Evolutionary conservation across 92 coral and sea anemone genomes (phyloP).

Genomic region (Umimayanthus chanpuru): DNA sequence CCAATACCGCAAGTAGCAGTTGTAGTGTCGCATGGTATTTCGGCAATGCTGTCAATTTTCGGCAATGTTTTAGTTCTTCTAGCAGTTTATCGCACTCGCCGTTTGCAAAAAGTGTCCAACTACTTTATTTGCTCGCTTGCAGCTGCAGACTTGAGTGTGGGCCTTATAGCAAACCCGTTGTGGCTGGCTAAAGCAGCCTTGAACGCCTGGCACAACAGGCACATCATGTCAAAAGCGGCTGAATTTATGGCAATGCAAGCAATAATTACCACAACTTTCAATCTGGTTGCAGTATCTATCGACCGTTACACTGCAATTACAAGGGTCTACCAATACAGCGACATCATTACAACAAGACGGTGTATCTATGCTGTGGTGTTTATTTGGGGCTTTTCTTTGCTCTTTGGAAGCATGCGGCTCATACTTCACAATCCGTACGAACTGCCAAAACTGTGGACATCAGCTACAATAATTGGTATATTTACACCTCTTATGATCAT

Average conservation of each 20-base stretch:
- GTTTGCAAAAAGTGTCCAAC: conserved; percentile 22
- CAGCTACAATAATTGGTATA: conserved; percentile 64
- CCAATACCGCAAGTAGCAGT: conserved; percentile 20
- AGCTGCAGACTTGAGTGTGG: conserved; percentile 31
- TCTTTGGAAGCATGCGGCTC: conserved; percentile 50
- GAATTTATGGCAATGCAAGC: conserved; percentile 43
- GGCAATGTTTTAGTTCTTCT: conserved; percentile 28
- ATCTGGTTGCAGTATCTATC: conserved; percentile 31
- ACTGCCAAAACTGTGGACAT: conserved; percentile 74
- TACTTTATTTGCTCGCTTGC: conserved; percentile 53
- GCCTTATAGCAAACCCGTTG: conserved; percentile 18
- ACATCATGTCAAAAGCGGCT: neutral
- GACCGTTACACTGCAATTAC: conserved; percentile 45
- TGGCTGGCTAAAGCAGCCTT: conserved; percentile 12
- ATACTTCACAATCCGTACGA: conserved; percentile 54
- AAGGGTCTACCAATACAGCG: conserved; percentile 13
- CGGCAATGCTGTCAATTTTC: conserved; percentile 19
- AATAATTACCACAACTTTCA: conserved; percentile 29
- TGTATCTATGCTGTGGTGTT: conserved; percentile 17
- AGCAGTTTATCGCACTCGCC: conserved; percentile 34
- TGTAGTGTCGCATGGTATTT: neutral
- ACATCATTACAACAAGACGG: conserved; percentile 29
- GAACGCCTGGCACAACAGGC: neutral
- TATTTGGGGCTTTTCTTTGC: conserved; percentile 34
- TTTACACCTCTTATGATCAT: conserved; percentile 64